phyloP scores from a whole-genome alignment of 2,888 invertebrate species.

The Diarsia rubi region DNA sequence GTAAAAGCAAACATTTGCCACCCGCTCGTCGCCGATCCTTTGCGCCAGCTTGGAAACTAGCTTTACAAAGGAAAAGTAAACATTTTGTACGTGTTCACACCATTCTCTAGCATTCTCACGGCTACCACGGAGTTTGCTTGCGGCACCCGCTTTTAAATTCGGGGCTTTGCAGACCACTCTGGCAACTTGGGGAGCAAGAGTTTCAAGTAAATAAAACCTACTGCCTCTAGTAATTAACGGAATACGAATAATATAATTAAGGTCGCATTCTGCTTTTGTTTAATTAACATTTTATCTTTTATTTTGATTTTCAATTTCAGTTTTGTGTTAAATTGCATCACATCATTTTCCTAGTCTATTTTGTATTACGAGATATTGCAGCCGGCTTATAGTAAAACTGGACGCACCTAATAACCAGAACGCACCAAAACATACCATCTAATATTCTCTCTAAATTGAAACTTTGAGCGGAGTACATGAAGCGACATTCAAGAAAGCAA shows the following conservation, averaged over 20 bases:
- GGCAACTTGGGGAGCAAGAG: slow-evolving; percentile 56
- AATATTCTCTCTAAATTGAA: not conserved
- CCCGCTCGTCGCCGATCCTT: slow-evolving; percentile 56
- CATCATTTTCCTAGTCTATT: not conserved
- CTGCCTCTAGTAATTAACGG: slow-evolving; percentile 52
- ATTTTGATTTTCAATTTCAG: not conserved
- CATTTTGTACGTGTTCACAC: slow-evolving; percentile 77
- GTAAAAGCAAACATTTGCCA: slow-evolving; percentile 50
- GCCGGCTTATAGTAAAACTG: not conserved
- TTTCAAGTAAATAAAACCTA: slow-evolving; percentile 60
- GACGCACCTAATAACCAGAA: not conserved
- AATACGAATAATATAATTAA: slow-evolving; percentile 28
- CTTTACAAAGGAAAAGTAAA: slow-evolving; percentile 73
- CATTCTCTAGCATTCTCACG: slow-evolving; percentile 71
- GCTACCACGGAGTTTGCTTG: slow-evolving; percentile 68
- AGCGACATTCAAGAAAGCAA: slow-evolving; percentile 3
- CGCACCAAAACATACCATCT: not conserved
- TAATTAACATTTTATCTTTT: slow-evolving; percentile 21
- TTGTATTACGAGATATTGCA: not conserved
- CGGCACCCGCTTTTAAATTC: slow-evolving; percentile 66
- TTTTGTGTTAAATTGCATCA: not conserved
- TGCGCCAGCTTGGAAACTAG: slow-evolving; percentile 63
- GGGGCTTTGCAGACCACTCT: slow-evolving; percentile 63
- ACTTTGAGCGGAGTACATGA: not conserved
- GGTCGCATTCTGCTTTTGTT: slow-evolving; percentile 22